Conservation (phyloP, 2,888 invertebrate species). For the Euspilapteryx auroguttella region DNA sequence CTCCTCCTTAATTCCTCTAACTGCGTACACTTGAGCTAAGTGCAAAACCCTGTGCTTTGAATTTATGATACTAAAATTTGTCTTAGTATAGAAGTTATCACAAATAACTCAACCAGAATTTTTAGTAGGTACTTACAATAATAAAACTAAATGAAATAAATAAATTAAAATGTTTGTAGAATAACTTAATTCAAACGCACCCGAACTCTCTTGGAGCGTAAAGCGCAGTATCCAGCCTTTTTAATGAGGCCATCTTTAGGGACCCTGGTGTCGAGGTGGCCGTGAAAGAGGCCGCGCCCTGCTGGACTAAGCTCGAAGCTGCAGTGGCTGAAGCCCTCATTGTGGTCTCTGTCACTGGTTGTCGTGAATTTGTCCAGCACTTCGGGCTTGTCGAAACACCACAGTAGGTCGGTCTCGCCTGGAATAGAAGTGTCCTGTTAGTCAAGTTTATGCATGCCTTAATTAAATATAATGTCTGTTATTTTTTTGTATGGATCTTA, state of each 20-base stretch:
- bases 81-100: not conserved
- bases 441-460: too few species aligned
- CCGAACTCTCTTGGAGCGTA: conserved; percentile 67
- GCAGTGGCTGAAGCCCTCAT: conserved; percentile 80
- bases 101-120: not conserved
- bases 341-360: conserved; percentile 79
- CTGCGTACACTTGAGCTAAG: too few species aligned
- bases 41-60: too few species aligned
- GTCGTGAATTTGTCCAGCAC: conserved; percentile 71
- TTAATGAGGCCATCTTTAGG: conserved; percentile 82
- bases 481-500: too few species aligned
- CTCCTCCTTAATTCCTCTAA: too few species aligned
- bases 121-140: not conserved
- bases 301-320: conserved; percentile 66
- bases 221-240: conserved; percentile 80
- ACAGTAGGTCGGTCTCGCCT: conserved; percentile 75
- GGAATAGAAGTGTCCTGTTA: too few species aligned
- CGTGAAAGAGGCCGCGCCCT: conserved; percentile 74
- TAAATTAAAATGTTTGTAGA: too few species aligned
- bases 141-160: not conserved
- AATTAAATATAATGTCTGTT: too few species aligned
- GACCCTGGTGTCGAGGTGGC: conserved; percentile 66
- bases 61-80: conserved; percentile 56
- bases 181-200: conserved; percentile 33
- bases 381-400: conserved; percentile 68